Percentiles rank a stretch among this genome's conserved stretches.
Evolutionary conservation across 2,113 vertebrate genomes (phyloP).

Genomic region (Poeciliopsis occidentalis): DNA sequence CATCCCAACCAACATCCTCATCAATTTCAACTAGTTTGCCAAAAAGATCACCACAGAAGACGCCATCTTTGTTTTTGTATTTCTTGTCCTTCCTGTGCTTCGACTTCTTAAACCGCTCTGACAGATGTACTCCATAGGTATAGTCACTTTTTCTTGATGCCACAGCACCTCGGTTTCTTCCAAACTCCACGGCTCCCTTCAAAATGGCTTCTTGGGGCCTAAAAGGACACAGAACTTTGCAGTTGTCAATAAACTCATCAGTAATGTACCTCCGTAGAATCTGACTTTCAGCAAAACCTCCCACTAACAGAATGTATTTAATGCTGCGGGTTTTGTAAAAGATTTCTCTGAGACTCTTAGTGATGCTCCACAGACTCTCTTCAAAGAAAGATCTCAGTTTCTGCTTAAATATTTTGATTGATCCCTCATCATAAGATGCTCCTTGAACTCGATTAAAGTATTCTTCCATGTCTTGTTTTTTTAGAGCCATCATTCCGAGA

Average conservation of each 20-base stretch:
- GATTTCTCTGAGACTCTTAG: too few species aligned
- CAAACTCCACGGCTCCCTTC: not conserved
- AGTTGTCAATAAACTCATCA: not conserved
- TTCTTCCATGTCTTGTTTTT: not conserved
- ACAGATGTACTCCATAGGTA: slow-evolving; percentile 21
- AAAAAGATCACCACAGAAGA: too few species aligned
- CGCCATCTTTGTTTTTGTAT: too few species aligned
- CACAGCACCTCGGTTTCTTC: not conserved
- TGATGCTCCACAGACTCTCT: too few species aligned
- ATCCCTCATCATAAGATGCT: slow-evolving; percentile 9
- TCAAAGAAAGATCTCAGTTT: not conserved
- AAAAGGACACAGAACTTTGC: not conserved
- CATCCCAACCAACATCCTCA: too few species aligned
- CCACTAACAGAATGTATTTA: too few species aligned
- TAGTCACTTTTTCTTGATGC: slow-evolving; percentile 17
- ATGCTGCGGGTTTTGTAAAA: too few species aligned
- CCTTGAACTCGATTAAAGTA: slow-evolving; percentile 10
- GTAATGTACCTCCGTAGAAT: too few species aligned
- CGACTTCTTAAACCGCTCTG: too few species aligned
- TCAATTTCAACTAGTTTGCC: too few species aligned
- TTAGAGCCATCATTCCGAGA: slow-evolving; percentile 9
- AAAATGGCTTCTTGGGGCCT: not conserved
- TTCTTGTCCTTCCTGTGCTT: too few species aligned
- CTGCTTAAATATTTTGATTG: slow-evolving; percentile 8
- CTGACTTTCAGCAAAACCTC: too few species aligned